These are phyloP conservation scores for Timema podura DNA, from an alignment of 2,888 invertebrate species.

Conservation along the genomic window DNA sequence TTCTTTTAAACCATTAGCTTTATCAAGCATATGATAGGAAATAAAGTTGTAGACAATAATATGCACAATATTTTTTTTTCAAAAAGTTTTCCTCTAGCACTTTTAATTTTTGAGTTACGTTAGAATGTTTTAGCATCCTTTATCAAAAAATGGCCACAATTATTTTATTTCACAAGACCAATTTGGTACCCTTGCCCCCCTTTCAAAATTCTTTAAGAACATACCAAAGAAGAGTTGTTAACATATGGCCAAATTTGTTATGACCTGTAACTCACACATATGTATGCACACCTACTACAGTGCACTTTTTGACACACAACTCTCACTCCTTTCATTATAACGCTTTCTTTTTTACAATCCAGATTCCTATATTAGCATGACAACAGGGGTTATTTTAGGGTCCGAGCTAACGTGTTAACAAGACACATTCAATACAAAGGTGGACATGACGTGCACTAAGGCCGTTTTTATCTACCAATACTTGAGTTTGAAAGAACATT, in stretches of 20 bases:
- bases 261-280: slow-evolving; percentile 4
- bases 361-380: too few species aligned
- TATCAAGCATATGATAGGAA: neutral
- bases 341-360: too few species aligned
- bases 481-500: too few species aligned
- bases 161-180: neutral
- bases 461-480: too few species aligned
- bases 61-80: neutral
- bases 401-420: too few species aligned
- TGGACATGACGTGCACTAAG: too few species aligned
- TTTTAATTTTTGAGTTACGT: neutral
- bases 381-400: too few species aligned
- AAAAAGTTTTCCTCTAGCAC: neutral
- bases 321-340: too few species aligned
- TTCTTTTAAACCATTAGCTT: neutral
- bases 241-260: slow-evolving; percentile 7
- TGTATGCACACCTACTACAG: neutral
- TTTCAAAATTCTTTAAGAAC: neutral
- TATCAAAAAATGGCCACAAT: neutral
- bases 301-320: too few species aligned
- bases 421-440: too few species aligned
- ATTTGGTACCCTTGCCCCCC: neutral
- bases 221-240: neutral
- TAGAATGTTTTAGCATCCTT: neutral
- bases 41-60: neutral